These are phyloP conservation scores for Cephonodes hylas DNA, from an alignment of 2,888 invertebrate species.

Conservation along the genomic window DNA sequence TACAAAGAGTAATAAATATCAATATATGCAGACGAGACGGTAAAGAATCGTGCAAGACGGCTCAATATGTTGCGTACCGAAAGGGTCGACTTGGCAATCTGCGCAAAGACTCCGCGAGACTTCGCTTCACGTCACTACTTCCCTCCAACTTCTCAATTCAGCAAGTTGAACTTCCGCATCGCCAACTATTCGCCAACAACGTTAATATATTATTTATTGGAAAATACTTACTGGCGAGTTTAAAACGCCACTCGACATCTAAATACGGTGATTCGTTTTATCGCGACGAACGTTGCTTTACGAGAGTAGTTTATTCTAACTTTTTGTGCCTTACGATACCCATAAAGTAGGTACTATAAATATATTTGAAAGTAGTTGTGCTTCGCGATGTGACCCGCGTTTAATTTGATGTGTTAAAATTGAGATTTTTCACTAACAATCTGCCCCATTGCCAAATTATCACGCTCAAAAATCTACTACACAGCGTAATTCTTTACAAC, in stretches of 20 bases:
- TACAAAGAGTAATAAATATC: neutral
- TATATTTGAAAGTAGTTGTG: too few species aligned
- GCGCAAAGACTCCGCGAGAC: neutral
- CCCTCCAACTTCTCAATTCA: slow-evolving; percentile 57
- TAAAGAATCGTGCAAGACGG: too few species aligned
- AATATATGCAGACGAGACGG: neutral
- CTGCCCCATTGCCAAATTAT: too few species aligned
- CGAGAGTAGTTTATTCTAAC: neutral
- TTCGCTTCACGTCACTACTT: neutral
- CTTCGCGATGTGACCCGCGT: too few species aligned
- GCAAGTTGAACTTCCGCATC: slow-evolving; percentile 36
- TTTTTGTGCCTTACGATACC: neutral
- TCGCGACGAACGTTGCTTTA: slow-evolving; percentile 19
- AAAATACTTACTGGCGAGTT: slow-evolving; percentile 33
- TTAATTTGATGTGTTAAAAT: too few species aligned
- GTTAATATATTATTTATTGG: slow-evolving; percentile 53
- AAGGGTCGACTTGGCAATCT: neutral
- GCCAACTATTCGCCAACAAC: slow-evolving; percentile 43
- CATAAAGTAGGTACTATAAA: too few species aligned
- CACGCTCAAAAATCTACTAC: too few species aligned
- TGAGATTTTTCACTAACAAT: too few species aligned
- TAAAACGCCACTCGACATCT: slow-evolving; percentile 16
- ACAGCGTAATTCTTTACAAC: too few species aligned
- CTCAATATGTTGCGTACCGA: neutral
- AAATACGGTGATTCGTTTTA: slow-evolving; percentile 18